Evolutionary conservation across 2,888 invertebrate species (phyloP).

Genomic region (Mythimna vitellina): DNA sequence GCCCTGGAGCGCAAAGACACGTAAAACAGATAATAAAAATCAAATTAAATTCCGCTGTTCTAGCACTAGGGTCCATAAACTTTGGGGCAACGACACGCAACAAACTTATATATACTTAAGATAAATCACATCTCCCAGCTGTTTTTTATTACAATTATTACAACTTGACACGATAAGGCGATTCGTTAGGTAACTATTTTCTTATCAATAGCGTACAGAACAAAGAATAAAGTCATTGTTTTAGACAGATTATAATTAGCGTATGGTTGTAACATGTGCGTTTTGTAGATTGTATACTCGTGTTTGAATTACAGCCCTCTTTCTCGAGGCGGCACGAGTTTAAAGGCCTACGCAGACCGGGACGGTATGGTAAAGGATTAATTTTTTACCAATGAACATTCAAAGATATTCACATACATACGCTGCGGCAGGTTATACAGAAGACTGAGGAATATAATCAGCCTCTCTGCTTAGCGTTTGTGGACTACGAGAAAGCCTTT

Average conservation of each 20-base stretch:
- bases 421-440: no score
- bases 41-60: no score
- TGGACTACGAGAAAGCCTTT: no score
- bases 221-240: conserved; percentile 40
- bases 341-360: no score
- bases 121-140: conserved; percentile 30
- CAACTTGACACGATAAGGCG: conserved; percentile 9
- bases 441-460: no score
- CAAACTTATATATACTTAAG: conserved; percentile 21
- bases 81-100: conserved; percentile 13
- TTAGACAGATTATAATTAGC: conserved; percentile 25
- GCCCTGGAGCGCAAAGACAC: no score
- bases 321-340: background rate
- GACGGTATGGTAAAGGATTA: no score
- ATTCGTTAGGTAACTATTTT: conserved; percentile 7
- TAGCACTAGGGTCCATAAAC: background rate
- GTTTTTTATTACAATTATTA: conserved; percentile 38
- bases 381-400: no score
- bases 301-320: background rate
- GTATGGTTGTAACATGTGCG: conserved; percentile 13
- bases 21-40: no score
- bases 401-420: no score
- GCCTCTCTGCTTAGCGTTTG: no score
- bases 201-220: conserved; percentile 19
- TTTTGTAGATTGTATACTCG: background rate